Evolutionary conservation across 2,888 invertebrate genomes (phyloP), one percentile per base, ranked within the genome.

Genomic region (Trichogramma dendrolimi): DNA sequence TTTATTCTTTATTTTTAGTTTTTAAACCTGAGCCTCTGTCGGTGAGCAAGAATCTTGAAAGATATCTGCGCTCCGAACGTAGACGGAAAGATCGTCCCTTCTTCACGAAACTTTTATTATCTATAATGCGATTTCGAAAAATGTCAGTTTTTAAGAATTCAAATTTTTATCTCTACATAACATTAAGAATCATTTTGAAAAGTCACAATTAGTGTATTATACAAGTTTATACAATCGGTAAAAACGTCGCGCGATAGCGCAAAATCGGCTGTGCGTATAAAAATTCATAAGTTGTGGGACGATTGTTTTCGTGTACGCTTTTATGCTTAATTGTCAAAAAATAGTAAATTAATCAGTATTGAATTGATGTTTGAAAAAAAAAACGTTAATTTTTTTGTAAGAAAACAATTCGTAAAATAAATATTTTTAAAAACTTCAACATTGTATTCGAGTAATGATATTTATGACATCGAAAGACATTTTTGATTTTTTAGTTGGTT

Each of bases 41-140:
- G 66, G 47, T 65, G 63, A 66, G 58, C 58, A 60, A 58, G 27
- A n/a, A n/a, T 51, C 52, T 63, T n/a, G 63, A 66, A 50, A 51
- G 5, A 39, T 52, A 58, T 46, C 57, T 42, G 42, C 60, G 61
- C 52, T 63, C 66, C 40, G 54, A 58, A 43, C 62, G 63, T 41
- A 66, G 59, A 46, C 63, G 61, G 60, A 66, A 64, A 6, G 66
- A 66, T 58, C 62, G 63, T 52, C 66, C 66, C 38, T 66, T 66
- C 66, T 62, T 66, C 63, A 47, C 48, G 44, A 60, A 57, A 63
- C 41, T 61, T 57, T 57, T 65, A 48, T 48, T 48, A 63, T 65
- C 65, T 65, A 65, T 11, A 65, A 58, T 2, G 42, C 27, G 27
- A 27, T 27, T 27, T 27, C 27, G 27, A 27, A 27, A 27, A 27